A percentile compares a stretch with the other conserved stretches of the same genome.
Evolutionary conservation across 30 jellyfish, hydroid and myxozoan genomes (phyloP).

Genomic region (Euphysa ruthae): DNA sequence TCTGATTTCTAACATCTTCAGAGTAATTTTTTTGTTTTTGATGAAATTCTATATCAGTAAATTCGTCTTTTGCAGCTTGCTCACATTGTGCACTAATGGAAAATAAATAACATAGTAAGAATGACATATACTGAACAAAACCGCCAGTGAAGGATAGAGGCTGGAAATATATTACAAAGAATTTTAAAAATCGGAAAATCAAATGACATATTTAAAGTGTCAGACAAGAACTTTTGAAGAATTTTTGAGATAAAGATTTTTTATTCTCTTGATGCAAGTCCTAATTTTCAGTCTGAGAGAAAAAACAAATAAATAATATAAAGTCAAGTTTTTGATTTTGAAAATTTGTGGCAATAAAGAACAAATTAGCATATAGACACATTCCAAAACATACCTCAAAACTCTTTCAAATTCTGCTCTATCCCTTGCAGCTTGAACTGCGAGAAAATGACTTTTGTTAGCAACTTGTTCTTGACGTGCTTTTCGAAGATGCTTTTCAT

Average conservation of each 20-base stretch:
- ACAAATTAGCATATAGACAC: no score
- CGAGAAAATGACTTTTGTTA: conserved; percentile 75
- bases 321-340: no score
- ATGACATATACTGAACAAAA: no score
- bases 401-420: conserved; percentile 97
- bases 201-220: no score
- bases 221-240: no score
- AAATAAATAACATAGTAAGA: background rate
- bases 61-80: conserved; percentile 77
- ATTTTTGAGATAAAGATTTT: no score
- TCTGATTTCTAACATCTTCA: conserved; percentile 80
- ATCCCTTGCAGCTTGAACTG: conserved; percentile 99
- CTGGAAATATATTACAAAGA: no score
- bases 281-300: background rate
- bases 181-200: no score
- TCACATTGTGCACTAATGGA: conserved; percentile 65
- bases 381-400: conserved; percentile 43
- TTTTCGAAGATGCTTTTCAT: conserved; percentile 57
- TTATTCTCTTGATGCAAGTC: no score
- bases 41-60: conserved; percentile 16
- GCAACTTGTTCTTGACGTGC: conserved; percentile 88
- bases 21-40: conserved; percentile 45
- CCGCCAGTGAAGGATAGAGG: no score
- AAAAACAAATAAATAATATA: background rate
- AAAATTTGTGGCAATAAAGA: no score